Conservation (phyloP, 1,140 invertebrate species). For the Brachionus rubens region DNA sequence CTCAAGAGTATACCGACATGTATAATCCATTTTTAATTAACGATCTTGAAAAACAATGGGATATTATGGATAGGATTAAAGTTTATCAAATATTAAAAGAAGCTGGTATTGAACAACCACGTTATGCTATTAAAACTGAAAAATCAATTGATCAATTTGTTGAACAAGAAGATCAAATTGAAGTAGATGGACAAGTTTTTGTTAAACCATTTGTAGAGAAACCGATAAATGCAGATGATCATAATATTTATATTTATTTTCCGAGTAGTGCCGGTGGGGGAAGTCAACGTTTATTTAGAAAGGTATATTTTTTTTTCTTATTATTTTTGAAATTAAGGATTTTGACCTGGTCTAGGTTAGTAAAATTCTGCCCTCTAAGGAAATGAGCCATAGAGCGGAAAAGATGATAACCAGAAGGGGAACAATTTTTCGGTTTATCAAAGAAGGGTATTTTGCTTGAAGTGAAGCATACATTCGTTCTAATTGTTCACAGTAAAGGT, state of each 20-base stretch:
- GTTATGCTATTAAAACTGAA: constrained; percentile 92
- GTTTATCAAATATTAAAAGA: constrained; percentile 82
- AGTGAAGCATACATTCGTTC: too few relatives aligned
- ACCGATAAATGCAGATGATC: constrained; percentile 95
- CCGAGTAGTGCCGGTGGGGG: constrained; percentile 93
- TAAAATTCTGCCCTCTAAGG: too few relatives aligned
- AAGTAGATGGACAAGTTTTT: constrained; percentile 85
- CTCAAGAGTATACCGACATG: constrained; percentile 90
- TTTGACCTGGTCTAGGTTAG: too few relatives aligned
- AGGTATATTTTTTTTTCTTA: constrained; percentile 63
- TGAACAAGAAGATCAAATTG: constrained; percentile 96
- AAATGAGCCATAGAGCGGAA: too few relatives aligned
- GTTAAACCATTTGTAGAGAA: constrained; percentile 99
- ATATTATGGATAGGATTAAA: constrained; percentile 71
- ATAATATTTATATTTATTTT: constrained; percentile 99
- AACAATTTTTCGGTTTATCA: too few relatives aligned
- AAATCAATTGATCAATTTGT: constrained; percentile 69
- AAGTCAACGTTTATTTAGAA: constrained; percentile 91
- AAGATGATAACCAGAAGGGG: too few relatives aligned
- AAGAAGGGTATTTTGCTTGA: too few relatives aligned
- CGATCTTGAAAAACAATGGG: constrained; percentile 96
- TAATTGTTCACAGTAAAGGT: too few relatives aligned
- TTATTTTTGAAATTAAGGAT: too few relatives aligned
- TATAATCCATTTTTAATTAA: constrained; percentile 95
- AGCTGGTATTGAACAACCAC: constrained; percentile 92